Conservation (phyloP, 2,888 invertebrate genomes). For the Aporophyla lueneburgensis region DNA sequence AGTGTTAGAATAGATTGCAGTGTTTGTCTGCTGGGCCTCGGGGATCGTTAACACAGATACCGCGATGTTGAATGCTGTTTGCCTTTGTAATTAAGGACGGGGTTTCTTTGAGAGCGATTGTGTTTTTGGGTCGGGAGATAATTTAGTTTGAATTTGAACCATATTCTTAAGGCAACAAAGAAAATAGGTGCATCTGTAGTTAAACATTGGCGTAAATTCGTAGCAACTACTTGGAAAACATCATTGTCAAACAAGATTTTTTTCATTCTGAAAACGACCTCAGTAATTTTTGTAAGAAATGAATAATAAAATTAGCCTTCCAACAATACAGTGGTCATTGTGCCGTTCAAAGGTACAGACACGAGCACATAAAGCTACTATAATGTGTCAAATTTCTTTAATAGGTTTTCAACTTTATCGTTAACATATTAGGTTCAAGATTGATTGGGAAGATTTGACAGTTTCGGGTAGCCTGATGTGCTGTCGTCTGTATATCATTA, state of each 20-base stretch:
- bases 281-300: background rate
- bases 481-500: too few relatives aligned
- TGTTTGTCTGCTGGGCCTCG: constrained; percentile 38
- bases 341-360: background rate
- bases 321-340: background rate
- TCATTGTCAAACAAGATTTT: constrained; percentile 17
- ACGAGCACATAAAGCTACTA: too few relatives aligned
- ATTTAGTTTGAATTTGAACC: constrained; percentile 15
- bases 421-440: too few relatives aligned
- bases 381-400: too few relatives aligned
- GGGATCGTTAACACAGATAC: constrained; percentile 62
- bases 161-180: background rate
- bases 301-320: background rate
- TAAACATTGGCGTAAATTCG: background rate
- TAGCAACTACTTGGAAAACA: background rate
- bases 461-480: too few relatives aligned
- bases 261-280: background rate
- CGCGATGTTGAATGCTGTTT: constrained; percentile 59
- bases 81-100: constrained; percentile 64
- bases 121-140: constrained; percentile 23
- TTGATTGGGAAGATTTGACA: too few relatives aligned
- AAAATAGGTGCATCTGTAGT: background rate
- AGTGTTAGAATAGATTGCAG: constrained; percentile 30
- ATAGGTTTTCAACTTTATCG: too few relatives aligned
- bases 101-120: constrained; percentile 56